A percentile compares a stretch with the other conserved stretches of the same genome.
phyloP scores from a whole-genome alignment of 2,113 vertebrate species.

The Syrmaticus mikado region DNA sequence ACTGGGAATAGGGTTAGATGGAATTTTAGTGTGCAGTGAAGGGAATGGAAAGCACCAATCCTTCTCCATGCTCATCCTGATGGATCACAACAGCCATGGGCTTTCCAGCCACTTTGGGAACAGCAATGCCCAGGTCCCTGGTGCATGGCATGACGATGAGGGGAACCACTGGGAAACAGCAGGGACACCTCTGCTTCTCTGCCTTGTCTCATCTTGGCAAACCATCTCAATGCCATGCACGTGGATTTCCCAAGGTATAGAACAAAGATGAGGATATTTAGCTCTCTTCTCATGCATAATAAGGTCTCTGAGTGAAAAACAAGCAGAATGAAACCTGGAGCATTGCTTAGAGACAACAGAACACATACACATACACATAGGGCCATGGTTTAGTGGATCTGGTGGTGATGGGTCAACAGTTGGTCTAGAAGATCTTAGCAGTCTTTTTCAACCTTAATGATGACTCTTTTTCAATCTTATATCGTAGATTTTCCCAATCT shows the following conservation, averaged over 20 bases:
- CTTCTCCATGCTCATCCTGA: neutral
- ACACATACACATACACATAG: neutral
- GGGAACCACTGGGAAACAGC: neutral
- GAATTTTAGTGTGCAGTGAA: neutral
- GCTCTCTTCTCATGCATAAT: neutral
- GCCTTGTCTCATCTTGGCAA: neutral
- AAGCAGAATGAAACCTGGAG: accelerated
- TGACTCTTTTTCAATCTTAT: no score
- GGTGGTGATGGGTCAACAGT: no score
- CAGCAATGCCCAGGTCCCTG: neutral
- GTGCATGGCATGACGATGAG: neutral
- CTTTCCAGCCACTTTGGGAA: neutral
- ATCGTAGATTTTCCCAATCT: no score
- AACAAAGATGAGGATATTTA: neutral
- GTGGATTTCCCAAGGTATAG: neutral
- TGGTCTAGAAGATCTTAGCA: no score
- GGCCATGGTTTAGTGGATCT: no score
- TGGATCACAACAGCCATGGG: neutral
- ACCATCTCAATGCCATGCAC: neutral
- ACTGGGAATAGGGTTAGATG: neutral
- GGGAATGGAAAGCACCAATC: neutral
- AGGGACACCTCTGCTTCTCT: neutral
- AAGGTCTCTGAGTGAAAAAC: neutral
- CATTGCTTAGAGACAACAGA: neutral
- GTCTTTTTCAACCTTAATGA: no score